A percentile compares a stretch with the other conserved stretches of the same genome.
Evolutionary conservation across 2,113 vertebrate genomes (phyloP).

Genomic region (Nothocercus julius): DNA sequence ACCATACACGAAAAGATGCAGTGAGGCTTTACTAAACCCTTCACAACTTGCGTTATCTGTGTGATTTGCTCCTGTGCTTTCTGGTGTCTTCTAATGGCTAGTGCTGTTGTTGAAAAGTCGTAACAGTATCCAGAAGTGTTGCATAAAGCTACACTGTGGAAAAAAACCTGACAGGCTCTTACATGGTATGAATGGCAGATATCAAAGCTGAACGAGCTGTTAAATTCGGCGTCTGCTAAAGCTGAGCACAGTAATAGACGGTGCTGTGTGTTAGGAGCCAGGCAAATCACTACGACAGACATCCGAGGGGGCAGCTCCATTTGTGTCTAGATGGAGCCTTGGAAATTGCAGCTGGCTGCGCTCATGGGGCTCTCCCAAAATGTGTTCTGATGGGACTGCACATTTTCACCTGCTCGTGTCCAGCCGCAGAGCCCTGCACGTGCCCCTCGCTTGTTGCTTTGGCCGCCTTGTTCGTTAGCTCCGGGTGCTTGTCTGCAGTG

Average conservation of each 20-base stretch:
- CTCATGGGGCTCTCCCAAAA: background rate
- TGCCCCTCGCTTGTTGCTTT: background rate
- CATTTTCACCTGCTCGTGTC: background rate
- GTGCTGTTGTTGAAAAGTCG: background rate
- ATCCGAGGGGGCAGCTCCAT: background rate
- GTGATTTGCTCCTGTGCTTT: background rate
- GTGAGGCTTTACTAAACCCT: background rate
- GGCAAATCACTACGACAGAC: background rate
- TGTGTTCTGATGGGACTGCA: background rate
- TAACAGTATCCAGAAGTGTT: background rate
- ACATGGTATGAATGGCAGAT: background rate
- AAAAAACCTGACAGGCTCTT: background rate
- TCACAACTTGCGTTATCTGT: accelerated
- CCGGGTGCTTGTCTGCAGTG: background rate
- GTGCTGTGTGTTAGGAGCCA: background rate
- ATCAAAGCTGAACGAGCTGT: background rate
- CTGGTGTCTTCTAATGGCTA: background rate
- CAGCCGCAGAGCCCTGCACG: background rate
- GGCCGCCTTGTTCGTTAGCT: background rate
- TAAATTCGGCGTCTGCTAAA: background rate
- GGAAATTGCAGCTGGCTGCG: background rate
- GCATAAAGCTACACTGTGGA: background rate
- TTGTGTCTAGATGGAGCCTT: background rate
- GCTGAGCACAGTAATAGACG: accelerated
- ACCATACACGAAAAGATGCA: background rate